A percentile compares a stretch with the other conserved stretches of the same genome.
Evolutionary conservation across 2,888 invertebrate species (phyloP).

Genomic region (Lycia hirtaria): DNA sequence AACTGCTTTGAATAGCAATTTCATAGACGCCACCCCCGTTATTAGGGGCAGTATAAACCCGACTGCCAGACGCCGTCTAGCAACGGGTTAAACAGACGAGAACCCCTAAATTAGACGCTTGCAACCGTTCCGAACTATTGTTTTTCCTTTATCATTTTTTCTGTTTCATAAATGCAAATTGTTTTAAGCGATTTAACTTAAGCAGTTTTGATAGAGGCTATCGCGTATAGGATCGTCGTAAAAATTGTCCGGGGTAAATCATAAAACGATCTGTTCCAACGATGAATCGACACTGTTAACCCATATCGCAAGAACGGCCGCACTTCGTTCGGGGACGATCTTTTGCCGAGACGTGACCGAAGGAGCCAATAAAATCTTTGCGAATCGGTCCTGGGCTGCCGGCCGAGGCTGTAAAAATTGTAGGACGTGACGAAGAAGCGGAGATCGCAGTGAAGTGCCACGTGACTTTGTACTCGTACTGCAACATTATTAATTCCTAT

Average conservation of each 20-base stretch:
- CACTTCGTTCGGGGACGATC: constrained; percentile 69
- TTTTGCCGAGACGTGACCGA: constrained; percentile 75
- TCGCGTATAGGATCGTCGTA: constrained; percentile 32
- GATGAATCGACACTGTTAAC: constrained; percentile 72
- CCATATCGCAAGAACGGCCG: constrained; percentile 68
- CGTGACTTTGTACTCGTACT: constrained; percentile 42
- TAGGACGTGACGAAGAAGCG: constrained; percentile 63
- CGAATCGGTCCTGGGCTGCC: constrained; percentile 55
- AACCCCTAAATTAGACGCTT: constrained; percentile 64
- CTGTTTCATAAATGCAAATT: constrained; percentile 40
- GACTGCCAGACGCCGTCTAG: constrained; percentile 64
- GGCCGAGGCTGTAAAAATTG: constrained; percentile 67
- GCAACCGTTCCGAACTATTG: constrained; percentile 48
- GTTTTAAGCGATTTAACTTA: constrained; percentile 25
- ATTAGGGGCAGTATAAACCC: constrained; percentile 73
- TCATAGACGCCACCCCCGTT: constrained; percentile 69
- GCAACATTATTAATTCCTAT: constrained; percentile 28
- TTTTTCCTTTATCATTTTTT: constrained; percentile 40
- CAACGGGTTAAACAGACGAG: constrained; percentile 62
- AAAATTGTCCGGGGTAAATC: constrained; percentile 51
- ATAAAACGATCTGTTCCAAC: constrained; percentile 74
- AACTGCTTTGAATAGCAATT: constrained; percentile 73
- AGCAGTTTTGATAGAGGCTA: constrained; percentile 25
- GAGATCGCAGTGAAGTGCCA: constrained; percentile 40
- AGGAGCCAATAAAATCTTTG: constrained; percentile 74